These are phyloP conservation scores for Urocitellus parryii DNA, from an alignment of 2,113 vertebrate genomes.

Conservation along the genomic window DNA sequence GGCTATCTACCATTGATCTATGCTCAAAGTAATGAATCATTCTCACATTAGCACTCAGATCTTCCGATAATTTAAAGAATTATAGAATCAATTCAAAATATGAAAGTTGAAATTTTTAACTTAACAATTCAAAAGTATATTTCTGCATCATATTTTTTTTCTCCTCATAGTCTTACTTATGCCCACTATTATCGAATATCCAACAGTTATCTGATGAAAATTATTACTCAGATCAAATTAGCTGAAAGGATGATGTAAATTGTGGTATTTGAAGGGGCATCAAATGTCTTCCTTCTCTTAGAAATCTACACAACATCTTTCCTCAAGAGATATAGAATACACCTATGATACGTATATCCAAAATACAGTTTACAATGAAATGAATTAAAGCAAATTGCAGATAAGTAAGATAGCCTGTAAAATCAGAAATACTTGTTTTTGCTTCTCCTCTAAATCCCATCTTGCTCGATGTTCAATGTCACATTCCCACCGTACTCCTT, in stretches of 20 bases:
- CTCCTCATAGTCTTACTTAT: no score
- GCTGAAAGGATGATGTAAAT: not conserved
- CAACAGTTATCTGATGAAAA: not conserved
- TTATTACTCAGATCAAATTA: not conserved
- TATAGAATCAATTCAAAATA: not conserved
- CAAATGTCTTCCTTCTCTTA: not conserved
- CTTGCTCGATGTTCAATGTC: conserved; percentile 90
- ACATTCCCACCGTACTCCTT: conserved; percentile 89
- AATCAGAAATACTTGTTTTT: conserved; percentile 89
- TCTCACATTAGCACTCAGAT: not conserved
- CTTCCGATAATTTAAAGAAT: not conserved
- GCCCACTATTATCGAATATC: not conserved
- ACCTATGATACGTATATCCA: not conserved
- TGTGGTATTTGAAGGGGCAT: not conserved
- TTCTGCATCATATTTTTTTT: not conserved
- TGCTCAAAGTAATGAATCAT: not conserved
- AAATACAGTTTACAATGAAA: not conserved
- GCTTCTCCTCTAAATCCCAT: conserved; percentile 91
- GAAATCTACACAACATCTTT: not conserved
- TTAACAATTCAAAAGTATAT: not conserved
- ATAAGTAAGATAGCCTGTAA: conserved; percentile 80
- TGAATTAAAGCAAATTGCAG: not conserved
- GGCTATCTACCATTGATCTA: no score
- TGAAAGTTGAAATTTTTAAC: no score
- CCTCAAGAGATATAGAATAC: not conserved